Base-by-base conservation (phyloP, 2,113 vertebrate species). In the Elephas maximus region DNA sequence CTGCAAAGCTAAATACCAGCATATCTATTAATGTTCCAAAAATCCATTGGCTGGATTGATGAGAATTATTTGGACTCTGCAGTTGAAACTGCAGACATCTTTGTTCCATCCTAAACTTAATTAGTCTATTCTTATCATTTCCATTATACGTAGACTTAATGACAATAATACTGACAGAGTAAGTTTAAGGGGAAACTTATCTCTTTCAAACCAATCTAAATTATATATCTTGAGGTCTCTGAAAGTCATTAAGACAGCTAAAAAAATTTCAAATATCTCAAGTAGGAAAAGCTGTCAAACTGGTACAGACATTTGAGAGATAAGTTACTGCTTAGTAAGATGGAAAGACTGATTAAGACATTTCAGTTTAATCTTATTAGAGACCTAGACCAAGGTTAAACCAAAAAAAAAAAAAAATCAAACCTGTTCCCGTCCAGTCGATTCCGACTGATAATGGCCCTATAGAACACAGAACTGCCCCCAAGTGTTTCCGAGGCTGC, bases 11-110 rank as follows among this genome's bases (percentile, higher is more conserved):
- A 96, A 92, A 87, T 57, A 28, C n/a, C 37, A 71, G 3, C 30
- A 37, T 86, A 53, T 33, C 33, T 53, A 69, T 92, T 90, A 84
- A 79, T 53, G 33, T 94, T 92, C 30, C 5, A 5, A 79, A 94
- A 76, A 41, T 74, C 76, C 3, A 83, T 90, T 45, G 51, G 24
- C 17, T 82, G 1, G 11, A 73, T 51, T 91, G 83, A 30, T 77
- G 63, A 85, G 37, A 83, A 91, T 93, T 95, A n/a, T 86, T 77
- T 95, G 33, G 30, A 60, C 53, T 86, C 89, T 82, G 33, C 33
- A 44, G 67, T 78, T 87, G 33, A 26, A 90, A 79, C 8, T 93
- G 15, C 41, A 85, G 73, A 74, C 7, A 82, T 53, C 45, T 69
- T 82, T 67, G 37, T 71, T 87, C 30, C 93, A 14, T 37, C 24